Conservation (phyloP, 2,888 invertebrate genomes). For the Trisateles emortualis region DNA sequence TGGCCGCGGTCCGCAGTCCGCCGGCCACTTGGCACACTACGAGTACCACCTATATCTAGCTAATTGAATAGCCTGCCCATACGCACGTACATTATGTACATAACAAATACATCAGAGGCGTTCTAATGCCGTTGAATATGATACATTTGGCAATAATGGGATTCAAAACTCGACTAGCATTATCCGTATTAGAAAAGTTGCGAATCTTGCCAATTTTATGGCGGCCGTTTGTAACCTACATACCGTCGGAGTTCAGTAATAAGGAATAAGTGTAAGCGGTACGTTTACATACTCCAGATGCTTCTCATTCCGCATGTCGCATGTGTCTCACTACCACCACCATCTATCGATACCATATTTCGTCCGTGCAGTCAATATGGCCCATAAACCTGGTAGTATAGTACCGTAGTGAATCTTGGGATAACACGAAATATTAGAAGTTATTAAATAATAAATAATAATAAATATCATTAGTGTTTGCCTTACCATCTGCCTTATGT, state of each 20-base stretch:
- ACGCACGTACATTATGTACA: background rate
- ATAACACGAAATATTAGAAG: no score
- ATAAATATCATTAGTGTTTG: no score
- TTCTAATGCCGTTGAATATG: constrained; percentile 3
- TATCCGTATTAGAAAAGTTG: constrained; percentile 5
- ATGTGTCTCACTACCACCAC: no score
- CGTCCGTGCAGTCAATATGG: no score
- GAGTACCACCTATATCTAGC: constrained; percentile 5
- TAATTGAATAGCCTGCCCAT: constrained; percentile 5
- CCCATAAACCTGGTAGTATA: no score
- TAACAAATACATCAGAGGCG: background rate
- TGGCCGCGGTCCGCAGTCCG: background rate
- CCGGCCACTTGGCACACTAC: no score
- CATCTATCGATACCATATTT: no score
- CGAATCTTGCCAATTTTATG: constrained; percentile 6
- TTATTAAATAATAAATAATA: no score
- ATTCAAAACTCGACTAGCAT: background rate
- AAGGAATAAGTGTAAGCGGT: background rate
- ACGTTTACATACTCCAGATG: background rate
- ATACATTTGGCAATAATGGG: background rate
- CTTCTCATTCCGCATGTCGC: background rate
- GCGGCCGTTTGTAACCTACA: constrained; percentile 2
- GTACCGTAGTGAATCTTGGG: no score
- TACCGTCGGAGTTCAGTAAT: background rate
- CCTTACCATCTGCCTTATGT: no score